Evolutionary conservation across 2,888 invertebrate genomes (phyloP), one percentile per base, ranked within the genome.

Genomic region (Onthophagus sagittarius): DNA sequence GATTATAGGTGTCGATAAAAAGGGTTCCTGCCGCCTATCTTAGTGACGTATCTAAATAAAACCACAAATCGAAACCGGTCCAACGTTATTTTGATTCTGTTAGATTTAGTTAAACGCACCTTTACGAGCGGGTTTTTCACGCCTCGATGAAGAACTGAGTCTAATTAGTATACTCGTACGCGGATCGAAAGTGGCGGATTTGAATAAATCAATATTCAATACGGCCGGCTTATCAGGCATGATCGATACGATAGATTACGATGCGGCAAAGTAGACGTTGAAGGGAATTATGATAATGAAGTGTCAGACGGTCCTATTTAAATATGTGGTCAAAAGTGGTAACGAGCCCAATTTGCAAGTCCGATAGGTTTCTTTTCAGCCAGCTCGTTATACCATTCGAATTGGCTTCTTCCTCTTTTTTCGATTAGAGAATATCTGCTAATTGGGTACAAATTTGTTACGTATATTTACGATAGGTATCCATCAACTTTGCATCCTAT

Each of bases 121-220:
- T 67, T 67, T 67, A 67, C 67, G 23, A 67, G 14, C 23, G 67
- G n/a, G 15, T 67, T 67, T 67, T 67, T 67, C 23, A 15, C 67
- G 23, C 31, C 31, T 15, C 67, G 31, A n/a, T 23, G 67, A 23
- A 67, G n/a, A 32, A n/a, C 31, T 23, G 15, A 32, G 11, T 23
- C 31, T 67, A 67, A 67, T 67, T 67, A 67, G 67, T 31, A 5
- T 23, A n/a, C 67, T 67, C 67, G 67, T 67, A 31, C 67, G n/a
- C 31, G 23, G 67, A 67, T 67, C 32, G 32, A 31, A 32, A 23
- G 67, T 67, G 23, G 23, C 67, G 23, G 23, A 67, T 67, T 67
- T 67, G 67, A 67, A 67, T 67, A 67, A 23, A 67, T 67, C 67
- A 67, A 67, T 67, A 67, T 67, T 23, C 67, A 67, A 32, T 67